Base-by-base conservation (phyloP, 2,797 vertebrate genomes). In the Benthosema pterotum region DNA sequence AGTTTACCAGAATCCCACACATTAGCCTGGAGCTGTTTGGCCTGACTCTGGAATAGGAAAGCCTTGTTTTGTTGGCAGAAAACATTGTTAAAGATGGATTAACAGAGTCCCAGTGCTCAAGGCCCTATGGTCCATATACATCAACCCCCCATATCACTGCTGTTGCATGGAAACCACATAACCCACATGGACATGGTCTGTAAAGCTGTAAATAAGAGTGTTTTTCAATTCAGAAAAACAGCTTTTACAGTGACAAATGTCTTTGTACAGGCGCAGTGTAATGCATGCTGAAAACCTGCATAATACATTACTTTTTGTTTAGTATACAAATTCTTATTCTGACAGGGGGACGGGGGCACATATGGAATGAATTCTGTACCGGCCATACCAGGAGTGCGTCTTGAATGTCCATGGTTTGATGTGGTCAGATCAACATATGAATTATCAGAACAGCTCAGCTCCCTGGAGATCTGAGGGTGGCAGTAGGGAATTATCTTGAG, bases 1-100 rank as follows among this genome's bases (percentile, higher is more conserved):
- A 82, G 76, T 62, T 83, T 72, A 81, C 65, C 85, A 84, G 83
- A 87, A 76, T 77, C 77, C 57, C 70, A 61, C 57, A 74, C 75
- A 72, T 90, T 77, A 74, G 62, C 64, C 63, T 52, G 69, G 54
- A 76, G 70, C 60, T 49, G 60, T 47, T 71, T 79, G 78, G 81
- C 74, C 28, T 68, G 38, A 3, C 46, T 70, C 78, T 79, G 62
- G 62, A 75, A 52, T 50, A 60, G 65, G 65, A 60, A 86, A 83
- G 60, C 71, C 53, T 65, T 80, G 58, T 79, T 52, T 19, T 2
- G 28, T 52, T 28, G 54, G 42, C 57, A 42, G n/a, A 67, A 51
- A 59, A 72, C 57, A 53, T 12, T 22, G 32, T 19, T 53, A 69
- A 66, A 78, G 52, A 74, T 75, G 72, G 6, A 80, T 80, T 77